Conservation (phyloP, 2,113 vertebrate species). For the Ranitomeya imitator region DNA sequence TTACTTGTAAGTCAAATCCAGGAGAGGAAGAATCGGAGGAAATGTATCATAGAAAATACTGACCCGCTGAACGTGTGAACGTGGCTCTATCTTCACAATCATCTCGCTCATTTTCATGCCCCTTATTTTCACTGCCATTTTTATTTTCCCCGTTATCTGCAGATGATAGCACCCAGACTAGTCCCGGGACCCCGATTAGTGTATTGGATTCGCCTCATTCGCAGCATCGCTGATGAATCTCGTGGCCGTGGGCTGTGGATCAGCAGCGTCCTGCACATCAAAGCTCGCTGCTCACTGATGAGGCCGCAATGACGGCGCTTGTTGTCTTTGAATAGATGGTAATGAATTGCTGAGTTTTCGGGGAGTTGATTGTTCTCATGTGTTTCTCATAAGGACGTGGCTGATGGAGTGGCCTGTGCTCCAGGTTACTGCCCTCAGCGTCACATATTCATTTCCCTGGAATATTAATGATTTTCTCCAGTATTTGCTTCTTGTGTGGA, state of each 20-base stretch:
- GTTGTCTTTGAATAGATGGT: constrained; percentile 26
- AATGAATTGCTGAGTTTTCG: constrained; percentile 28
- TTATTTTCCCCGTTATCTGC: neutral
- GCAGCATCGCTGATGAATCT: neutral
- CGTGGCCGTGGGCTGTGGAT: neutral
- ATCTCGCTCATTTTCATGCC: neutral
- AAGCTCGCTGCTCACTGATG: neutral
- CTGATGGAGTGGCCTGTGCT: constrained; percentile 2
- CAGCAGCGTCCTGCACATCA: neutral
- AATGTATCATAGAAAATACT: no score
- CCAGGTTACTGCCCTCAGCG: neutral
- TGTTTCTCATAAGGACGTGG: constrained; percentile 10
- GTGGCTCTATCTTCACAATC: neutral
- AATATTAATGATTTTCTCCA: constrained; percentile 16
- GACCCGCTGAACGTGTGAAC: no score
- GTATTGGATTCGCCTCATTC: neutral
- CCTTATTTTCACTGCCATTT: neutral
- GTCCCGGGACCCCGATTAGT: neutral
- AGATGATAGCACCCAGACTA: neutral
- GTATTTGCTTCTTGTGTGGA: neutral
- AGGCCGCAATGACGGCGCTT: constrained; percentile 6
- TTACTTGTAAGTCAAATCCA: no score
- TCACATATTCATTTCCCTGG: neutral
- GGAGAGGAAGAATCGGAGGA: no score
- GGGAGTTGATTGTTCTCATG: constrained; percentile 3